Evolutionary conservation across 2,888 invertebrate species (phyloP), one percentile per base, ranked within the genome.

Genomic region (Ectemnius cavifrons): DNA sequence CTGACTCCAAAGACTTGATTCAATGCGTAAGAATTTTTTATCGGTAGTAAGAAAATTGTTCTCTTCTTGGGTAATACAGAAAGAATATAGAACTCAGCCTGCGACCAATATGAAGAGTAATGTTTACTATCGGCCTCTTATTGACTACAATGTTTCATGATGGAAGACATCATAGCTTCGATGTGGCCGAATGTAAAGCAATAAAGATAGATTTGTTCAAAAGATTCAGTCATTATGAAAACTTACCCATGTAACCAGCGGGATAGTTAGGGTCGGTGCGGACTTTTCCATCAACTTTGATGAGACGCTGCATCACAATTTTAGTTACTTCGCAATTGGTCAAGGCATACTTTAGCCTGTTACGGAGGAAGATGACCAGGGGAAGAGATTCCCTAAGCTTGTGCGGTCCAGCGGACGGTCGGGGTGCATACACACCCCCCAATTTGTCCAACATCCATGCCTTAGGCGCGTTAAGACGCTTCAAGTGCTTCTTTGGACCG

Each of bases 371-470:
- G 87, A 99, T 96, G 78, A 98, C 96, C 82, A 99, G 93, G 45
- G 99, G 99, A 84, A 99, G 93, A 70, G 98, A 99, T 92, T 99
- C 99, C 86, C 99, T 94, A 84, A 99, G 92, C 92, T 98, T 99
- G 94, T 99, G 99, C 75, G 99, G 99, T 73, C 99, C 99, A 82
- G 97, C 96, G 90, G 97, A 97, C 78, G 99, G 99, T 88, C 98
- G 95, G 80, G 99, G 99, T 84, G 99, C 99, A 91, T 97, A 99
- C 73, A 97, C 98, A 90, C 99, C 99, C 82, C 98, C 98, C 88
- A 99, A 93, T 93, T 99, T 99, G 94, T 99, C 99, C 94, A 99
- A 95, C 99, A 99, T 99, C 99, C 99, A 99, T 96, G 99, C 97
- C 93, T 98, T 99, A 13, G 99, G 99, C 75, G 99, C 99, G 92